phyloP scores from a whole-genome alignment of 2,113 vertebrate species.

The Azemiops feae region DNA sequence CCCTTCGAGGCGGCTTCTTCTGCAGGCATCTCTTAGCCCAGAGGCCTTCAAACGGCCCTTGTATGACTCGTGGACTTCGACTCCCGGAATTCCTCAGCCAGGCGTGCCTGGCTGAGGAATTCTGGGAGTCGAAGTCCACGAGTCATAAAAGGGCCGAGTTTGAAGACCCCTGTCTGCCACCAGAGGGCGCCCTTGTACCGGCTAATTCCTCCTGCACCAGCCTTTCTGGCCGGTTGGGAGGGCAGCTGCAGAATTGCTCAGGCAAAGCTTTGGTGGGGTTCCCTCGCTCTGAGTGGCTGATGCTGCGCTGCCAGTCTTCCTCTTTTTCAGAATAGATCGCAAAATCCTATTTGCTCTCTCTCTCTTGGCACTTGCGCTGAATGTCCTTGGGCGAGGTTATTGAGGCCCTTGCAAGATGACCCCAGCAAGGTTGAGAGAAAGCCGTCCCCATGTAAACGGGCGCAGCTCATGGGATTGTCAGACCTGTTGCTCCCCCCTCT shows the following conservation, averaged over 20 bases:
- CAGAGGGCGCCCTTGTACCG: neutral
- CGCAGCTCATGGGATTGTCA: neutral
- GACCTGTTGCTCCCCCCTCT: neutral
- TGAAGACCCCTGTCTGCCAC: neutral
- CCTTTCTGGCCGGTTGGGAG: neutral
- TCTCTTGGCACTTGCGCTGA: neutral
- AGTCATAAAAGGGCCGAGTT: too few relatives aligned
- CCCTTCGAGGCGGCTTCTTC: neutral
- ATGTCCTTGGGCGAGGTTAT: neutral
- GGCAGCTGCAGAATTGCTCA: neutral
- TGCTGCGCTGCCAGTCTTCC: neutral
- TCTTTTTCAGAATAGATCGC: neutral
- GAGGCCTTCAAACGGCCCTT: too few relatives aligned
- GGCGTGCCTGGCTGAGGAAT: too few relatives aligned
- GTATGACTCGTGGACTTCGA: too few relatives aligned
- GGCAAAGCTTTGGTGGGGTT: too few relatives aligned
- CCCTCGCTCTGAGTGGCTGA: too few relatives aligned
- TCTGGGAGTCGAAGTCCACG: too few relatives aligned
- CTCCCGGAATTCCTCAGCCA: too few relatives aligned
- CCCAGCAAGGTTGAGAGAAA: neutral
- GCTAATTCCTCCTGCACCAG: neutral
- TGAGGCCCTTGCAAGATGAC: too few relatives aligned
- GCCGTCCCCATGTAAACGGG: neutral
- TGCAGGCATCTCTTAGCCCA: too few relatives aligned
- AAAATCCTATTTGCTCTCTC: neutral